Conservation (phyloP, 2,797 vertebrate genomes). For the Cyprinodon diabolis region DNA sequence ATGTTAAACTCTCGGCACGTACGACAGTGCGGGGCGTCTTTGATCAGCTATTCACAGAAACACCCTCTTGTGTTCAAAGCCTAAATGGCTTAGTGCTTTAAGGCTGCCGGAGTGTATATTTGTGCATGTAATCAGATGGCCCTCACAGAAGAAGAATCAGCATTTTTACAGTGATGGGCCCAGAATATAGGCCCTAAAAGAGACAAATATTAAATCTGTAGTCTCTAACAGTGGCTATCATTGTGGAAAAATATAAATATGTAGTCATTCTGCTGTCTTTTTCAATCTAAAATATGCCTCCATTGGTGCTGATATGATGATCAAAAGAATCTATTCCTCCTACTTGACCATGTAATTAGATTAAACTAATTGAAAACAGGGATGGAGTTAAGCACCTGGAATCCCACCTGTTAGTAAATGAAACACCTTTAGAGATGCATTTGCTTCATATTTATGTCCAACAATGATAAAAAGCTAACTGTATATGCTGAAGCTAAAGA, state of each 20-base stretch:
- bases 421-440: background rate
- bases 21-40: slow-evolving; percentile 83
- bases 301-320: background rate
- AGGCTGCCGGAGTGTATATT: slow-evolving; percentile 82
- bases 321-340: background rate
- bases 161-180: slow-evolving; percentile 7
- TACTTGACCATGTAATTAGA: background rate
- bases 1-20: slow-evolving; percentile 81
- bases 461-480: no score
- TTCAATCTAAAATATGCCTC: background rate
- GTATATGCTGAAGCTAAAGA: background rate
- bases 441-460: background rate
- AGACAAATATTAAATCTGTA: background rate
- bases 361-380: background rate
- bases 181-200: background rate
- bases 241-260: background rate
- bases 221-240: background rate
- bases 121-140: slow-evolving; percentile 43
- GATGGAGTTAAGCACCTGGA: background rate
- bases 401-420: background rate
- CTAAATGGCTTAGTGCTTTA: slow-evolving; percentile 83
- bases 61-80: slow-evolving; percentile 78
- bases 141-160: slow-evolving; percentile 26
- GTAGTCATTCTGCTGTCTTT: background rate
- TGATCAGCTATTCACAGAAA: slow-evolving; percentile 78